Evolutionary conservation across 2,888 invertebrate species (phyloP).

Genomic region (Boloria selene): DNA sequence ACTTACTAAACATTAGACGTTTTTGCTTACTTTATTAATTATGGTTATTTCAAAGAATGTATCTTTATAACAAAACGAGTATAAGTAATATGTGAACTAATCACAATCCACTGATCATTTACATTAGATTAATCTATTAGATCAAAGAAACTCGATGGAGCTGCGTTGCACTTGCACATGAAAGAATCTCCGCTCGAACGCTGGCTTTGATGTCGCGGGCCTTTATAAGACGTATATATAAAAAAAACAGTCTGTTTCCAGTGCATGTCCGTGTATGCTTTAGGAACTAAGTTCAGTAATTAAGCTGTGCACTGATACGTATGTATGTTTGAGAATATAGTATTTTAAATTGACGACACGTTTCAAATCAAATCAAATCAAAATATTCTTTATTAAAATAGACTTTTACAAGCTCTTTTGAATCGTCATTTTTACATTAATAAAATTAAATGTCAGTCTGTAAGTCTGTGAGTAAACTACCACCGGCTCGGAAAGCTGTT

Average conservation of each 20-base stretch:
- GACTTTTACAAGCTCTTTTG: too few relatives aligned
- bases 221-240: conserved; percentile 19
- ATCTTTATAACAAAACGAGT: background rate
- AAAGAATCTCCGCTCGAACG: conserved; percentile 31
- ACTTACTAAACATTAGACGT: background rate
- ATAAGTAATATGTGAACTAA: background rate
- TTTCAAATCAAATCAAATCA: too few relatives aligned
- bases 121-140: conserved; percentile 17
- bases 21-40: background rate
- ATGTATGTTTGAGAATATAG: too few relatives aligned
- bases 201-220: conserved; percentile 30
- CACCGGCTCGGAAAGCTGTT: too few relatives aligned
- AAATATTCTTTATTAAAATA: too few relatives aligned
- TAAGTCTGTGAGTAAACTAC: too few relatives aligned
- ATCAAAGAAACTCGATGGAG: conserved; percentile 21
- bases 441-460: too few relatives aligned
- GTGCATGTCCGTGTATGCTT: background rate
- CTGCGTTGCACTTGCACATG: conserved; percentile 31
- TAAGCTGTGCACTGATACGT: too few relatives aligned
- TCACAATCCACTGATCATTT: conserved; percentile 19
- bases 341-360: too few relatives aligned
- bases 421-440: too few relatives aligned
- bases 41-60: background rate
- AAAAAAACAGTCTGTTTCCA: conserved; percentile 5
- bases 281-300: too few relatives aligned